A percentile compares a stretch with the other conserved stretches of the same genome.
Conservation (phyloP, 2,113 vertebrate genomes). For the Limanda limanda region DNA sequence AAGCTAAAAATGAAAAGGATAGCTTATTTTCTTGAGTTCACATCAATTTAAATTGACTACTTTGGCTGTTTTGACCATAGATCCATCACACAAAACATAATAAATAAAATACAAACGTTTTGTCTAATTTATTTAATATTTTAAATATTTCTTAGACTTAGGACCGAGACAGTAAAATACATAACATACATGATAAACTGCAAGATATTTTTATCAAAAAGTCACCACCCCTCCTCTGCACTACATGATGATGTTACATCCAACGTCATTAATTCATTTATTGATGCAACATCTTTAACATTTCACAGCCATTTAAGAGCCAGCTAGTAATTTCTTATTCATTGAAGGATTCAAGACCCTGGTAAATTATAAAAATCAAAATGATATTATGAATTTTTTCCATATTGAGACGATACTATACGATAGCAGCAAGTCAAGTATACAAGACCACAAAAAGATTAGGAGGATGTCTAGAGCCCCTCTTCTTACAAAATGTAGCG, state of each 20-base stretch:
- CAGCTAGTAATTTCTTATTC: conserved; percentile 9
- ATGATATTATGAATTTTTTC: neutral
- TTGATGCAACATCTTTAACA: conserved; percentile 46
- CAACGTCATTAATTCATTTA: conserved; percentile 23
- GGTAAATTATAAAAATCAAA: no score
- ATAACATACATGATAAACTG: neutral
- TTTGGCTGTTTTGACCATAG: no score
- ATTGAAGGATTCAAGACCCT: conserved; percentile 28
- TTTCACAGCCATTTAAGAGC: conserved; percentile 38
- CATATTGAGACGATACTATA: neutral
- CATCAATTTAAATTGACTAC: no score
- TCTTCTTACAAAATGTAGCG: no score
- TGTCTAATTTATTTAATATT: neutral
- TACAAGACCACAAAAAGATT: neutral
- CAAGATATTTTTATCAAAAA: no score
- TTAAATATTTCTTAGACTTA: neutral
- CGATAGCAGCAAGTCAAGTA: neutral
- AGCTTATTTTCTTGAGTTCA: no score
- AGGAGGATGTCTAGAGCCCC: no score
- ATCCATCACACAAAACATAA: no score
- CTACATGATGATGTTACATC: conserved; percentile 17
- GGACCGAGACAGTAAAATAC: conserved; percentile 8
- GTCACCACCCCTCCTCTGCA: neutral
- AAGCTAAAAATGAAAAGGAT: no score
- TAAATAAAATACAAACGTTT: neutral